phyloP scores from a whole-genome alignment of 2,888 invertebrate species.

The Periphyllus acericola region DNA sequence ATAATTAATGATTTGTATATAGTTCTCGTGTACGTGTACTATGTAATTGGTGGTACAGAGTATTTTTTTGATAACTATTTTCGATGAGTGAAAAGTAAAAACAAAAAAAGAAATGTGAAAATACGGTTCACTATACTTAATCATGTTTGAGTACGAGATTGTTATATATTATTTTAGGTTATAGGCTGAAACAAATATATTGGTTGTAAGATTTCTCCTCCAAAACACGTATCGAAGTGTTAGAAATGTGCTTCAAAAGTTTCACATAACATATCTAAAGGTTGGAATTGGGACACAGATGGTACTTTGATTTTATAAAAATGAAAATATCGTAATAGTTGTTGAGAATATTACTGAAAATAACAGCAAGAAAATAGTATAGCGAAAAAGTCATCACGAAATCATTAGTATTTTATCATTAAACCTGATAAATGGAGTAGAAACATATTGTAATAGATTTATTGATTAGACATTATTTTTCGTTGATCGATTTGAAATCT shows the following conservation, averaged over 20 bases:
- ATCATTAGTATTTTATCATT: background rate
- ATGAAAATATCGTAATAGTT: background rate
- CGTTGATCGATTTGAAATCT: too few relatives aligned
- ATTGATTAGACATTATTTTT: too few relatives aligned
- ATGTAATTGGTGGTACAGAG: too few relatives aligned
- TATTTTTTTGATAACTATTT: background rate
- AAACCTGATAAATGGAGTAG: background rate
- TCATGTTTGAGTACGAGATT: background rate
- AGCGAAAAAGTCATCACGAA: background rate
- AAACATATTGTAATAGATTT: too few relatives aligned
- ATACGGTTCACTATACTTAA: background rate
- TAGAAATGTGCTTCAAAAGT: background rate
- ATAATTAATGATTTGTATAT: background rate
- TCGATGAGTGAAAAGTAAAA: background rate
- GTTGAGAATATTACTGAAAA: background rate
- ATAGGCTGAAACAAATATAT: background rate
- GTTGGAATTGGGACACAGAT: background rate
- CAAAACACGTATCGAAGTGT: background rate
- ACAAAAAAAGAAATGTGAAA: background rate
- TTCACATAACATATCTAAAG: background rate
- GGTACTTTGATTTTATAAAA: background rate
- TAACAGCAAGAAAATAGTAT: background rate
- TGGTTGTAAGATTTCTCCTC: background rate
- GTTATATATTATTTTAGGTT: background rate
- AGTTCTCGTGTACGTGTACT: too few relatives aligned